Evolutionary conservation across 2,113 vertebrate genomes (phyloP).

Genomic region (Corynorhinus townsendii): DNA sequence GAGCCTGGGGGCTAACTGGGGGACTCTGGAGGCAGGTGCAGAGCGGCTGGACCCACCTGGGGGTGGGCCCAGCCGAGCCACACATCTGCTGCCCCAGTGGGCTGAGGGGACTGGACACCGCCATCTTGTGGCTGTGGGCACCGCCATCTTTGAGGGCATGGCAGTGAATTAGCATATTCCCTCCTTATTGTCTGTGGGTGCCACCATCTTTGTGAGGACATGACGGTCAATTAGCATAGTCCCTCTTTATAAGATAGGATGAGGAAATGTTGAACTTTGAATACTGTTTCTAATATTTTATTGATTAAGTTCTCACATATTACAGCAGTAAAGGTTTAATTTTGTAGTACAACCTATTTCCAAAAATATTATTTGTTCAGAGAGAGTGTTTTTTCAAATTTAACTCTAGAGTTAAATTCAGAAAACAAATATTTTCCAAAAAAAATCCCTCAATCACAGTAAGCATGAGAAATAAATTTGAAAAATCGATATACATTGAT

Average conservation of each 20-base stretch:
- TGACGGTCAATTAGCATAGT: too few species aligned
- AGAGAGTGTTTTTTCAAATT: background rate
- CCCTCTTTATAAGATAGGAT: too few species aligned
- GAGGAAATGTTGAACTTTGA: background rate
- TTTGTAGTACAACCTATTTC: background rate
- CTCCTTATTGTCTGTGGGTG: too few species aligned
- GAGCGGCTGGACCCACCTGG: too few species aligned
- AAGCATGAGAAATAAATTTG: background rate
- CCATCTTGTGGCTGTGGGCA: too few species aligned
- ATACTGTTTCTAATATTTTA: background rate
- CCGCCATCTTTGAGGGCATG: too few species aligned
- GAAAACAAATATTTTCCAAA: background rate
- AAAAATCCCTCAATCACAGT: background rate
- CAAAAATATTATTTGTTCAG: background rate
- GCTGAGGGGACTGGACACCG: too few species aligned
- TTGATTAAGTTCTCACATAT: background rate
- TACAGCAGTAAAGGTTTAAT: background rate
- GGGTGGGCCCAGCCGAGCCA: too few species aligned
- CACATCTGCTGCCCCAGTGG: accelerated
- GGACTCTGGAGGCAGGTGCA: too few species aligned
- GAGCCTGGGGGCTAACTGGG: too few species aligned
- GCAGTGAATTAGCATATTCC: too few species aligned
- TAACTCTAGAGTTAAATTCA: background rate
- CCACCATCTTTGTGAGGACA: too few species aligned
- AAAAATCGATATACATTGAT: background rate